Evolutionary conservation across 2,113 vertebrate species (phyloP).

Genomic region (Recurvirostra avosetta): DNA sequence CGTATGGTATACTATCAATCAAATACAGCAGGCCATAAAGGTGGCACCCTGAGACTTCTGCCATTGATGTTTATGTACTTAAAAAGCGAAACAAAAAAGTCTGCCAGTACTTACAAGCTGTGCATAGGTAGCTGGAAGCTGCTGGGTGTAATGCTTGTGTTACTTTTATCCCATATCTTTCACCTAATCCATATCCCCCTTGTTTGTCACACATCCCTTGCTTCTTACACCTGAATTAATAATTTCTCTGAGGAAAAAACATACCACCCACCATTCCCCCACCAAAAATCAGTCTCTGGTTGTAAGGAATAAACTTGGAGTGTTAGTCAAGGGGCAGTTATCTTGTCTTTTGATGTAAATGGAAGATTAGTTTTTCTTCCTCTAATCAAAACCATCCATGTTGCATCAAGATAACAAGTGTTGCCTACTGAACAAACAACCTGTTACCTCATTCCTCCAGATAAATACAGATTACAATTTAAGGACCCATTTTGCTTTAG

Average conservation of each 20-base stretch:
- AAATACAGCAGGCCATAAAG: neutral
- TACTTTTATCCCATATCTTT: neutral
- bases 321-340: neutral
- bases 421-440: neutral
- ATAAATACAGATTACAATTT: neutral
- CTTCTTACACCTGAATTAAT: neutral
- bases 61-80: neutral
- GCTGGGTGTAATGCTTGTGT: neutral
- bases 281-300: neutral
- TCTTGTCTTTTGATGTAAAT: neutral
- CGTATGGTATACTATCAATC: neutral
- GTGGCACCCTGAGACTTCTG: neutral
- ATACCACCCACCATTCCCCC: rapidly evolving
- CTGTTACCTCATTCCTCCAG: neutral
- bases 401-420: neutral
- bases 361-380: neutral
- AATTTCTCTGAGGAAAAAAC: neutral
- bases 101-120: neutral
- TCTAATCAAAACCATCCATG: neutral
- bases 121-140: neutral
- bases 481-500: neutral
- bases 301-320: neutral
- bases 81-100: neutral
- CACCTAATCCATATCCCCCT: neutral
- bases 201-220: neutral